Base-by-base conservation (phyloP, 2,797 vertebrate genomes). In the Iguana delicatissima region DNA sequence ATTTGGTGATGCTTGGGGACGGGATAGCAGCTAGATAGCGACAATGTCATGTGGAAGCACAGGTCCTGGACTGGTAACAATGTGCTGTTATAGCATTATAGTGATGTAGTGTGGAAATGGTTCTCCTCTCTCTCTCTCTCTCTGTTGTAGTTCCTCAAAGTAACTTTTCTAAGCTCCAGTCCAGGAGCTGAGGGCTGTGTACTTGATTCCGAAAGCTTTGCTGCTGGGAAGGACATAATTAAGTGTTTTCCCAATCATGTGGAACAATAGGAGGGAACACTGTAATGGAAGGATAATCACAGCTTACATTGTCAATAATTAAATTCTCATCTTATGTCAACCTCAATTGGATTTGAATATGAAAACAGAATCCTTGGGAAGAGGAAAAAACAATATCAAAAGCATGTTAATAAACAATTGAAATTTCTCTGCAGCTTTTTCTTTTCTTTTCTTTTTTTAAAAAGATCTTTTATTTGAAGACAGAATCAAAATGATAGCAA, bases 381-480 rank as follows among this genome's bases (percentile, higher is more conserved):
- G 80, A 91, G 89, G 84, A 29, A 35, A 88, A 3, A 10, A 7
- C 46, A 87, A 84, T 72, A 0, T 0, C 13, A 0, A 0, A 85
- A 90, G 46, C 46, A 91, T 89, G 42, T 89, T 92, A 95, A 87
- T 92, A 88, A 86, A 93, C 79, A 80, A 92, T 42, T 46, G 89
- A 42, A 84, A 32, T 42, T 92, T 90, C 92, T 85, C 92, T 93
- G 46, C 67, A 91, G 91, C 0, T 4, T 42, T 72, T 38, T 55
- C 42, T 46, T 46, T 46, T 46, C 42, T 46, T 46, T 46, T 46
- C 4, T 46, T 46, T 46, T 96, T 95, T 87, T 86, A 94, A 96
- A 92, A 94, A 88, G 95, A 96, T 89, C 93, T 97, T 97, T 98
- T 97, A 97, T 97, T 97, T 96, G 95, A 97, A 96, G 96, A 91